phyloP scores from a whole-genome alignment of 2,888 invertebrate genomes.

The Alitta virens region DNA sequence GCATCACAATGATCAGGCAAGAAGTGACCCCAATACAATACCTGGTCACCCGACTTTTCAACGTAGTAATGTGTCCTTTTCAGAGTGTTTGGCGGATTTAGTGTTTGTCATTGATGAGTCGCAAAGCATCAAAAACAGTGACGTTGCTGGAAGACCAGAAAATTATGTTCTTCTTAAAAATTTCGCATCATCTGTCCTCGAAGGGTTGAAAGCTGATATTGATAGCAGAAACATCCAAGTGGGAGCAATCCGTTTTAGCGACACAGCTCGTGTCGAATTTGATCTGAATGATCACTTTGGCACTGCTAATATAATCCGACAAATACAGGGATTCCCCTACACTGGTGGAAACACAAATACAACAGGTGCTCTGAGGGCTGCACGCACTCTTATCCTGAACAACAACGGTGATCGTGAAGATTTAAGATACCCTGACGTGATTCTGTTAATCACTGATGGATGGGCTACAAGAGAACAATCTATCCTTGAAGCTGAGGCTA shows the following conservation, averaged over 20 bases:
- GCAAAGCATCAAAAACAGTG: constrained; percentile 5
- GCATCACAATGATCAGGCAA: too few species aligned
- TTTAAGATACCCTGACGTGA: not conserved
- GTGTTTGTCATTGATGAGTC: constrained; percentile 6
- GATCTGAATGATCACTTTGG: constrained; percentile 6
- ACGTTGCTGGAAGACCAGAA: constrained; percentile 1
- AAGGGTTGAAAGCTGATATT: not conserved
- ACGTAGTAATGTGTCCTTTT: not conserved
- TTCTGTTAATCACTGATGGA: constrained; percentile 12
- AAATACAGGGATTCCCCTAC: not conserved
- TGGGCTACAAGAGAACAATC: constrained; percentile 2
- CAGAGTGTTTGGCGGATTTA: constrained; percentile 10
- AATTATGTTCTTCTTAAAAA: constrained; percentile 1
- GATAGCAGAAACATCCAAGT: not conserved
- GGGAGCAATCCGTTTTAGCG: constrained; percentile 3
- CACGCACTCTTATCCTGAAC: not conserved
- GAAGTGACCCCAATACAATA: too few species aligned
- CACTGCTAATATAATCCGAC: not conserved
- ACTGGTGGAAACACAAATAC: constrained; percentile 14
- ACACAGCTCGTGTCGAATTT: not conserved
- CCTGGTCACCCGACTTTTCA: too few species aligned
- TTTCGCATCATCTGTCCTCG: not conserved
- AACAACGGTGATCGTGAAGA: not conserved
- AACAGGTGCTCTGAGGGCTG: constrained; percentile 1
- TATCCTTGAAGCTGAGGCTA: not conserved